A percentile compares a stretch with the other conserved stretches of the same genome.
Evolutionary conservation across 2,888 invertebrate species (phyloP).

Genomic region (Limnephilus auricula): DNA sequence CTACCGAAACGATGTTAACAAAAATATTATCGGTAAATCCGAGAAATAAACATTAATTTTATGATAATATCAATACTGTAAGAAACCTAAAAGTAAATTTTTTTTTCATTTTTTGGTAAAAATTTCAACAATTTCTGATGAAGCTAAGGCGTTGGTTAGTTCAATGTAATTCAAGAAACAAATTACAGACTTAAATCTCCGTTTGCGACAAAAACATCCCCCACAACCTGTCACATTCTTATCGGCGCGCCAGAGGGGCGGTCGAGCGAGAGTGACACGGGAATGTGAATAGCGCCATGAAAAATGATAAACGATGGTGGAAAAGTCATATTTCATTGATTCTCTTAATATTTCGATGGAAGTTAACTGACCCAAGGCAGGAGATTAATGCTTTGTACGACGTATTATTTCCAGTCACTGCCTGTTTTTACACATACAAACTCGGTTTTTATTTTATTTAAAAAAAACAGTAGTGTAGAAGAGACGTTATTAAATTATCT

Average conservation of each 20-base stretch:
- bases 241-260: neutral
- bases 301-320: neutral
- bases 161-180: neutral
- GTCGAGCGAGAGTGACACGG: slow-evolving; percentile 14
- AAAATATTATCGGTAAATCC: neutral
- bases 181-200: neutral
- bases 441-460: neutral
- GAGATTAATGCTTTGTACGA: neutral
- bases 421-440: neutral
- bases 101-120: too few relatives aligned
- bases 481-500: too few relatives aligned
- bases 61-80: too few relatives aligned
- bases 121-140: neutral
- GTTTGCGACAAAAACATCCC: neutral
- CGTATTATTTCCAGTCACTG: neutral
- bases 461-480: neutral
- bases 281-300: slow-evolving; percentile 14
- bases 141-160: neutral
- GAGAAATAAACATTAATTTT: too few relatives aligned
- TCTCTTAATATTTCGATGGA: neutral
- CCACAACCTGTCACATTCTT: neutral
- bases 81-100: too few relatives aligned
- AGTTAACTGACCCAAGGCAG: neutral
- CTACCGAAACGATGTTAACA: too few relatives aligned
- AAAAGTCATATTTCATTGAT: neutral